Base-by-base conservation (phyloP, 2,797 vertebrate genomes). In the Otolemur crassicaudatus region DNA sequence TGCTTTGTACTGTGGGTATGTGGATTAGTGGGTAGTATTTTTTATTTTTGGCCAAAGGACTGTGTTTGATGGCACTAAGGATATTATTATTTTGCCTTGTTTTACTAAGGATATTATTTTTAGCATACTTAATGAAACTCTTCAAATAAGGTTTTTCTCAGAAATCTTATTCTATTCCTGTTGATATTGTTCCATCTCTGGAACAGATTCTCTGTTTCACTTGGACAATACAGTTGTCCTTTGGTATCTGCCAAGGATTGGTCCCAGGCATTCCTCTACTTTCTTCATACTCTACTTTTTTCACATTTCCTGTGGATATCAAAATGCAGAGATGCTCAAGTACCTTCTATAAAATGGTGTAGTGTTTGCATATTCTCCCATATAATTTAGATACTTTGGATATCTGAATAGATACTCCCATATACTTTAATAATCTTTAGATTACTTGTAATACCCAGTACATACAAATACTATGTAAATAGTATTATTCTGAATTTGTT, bases 141-240 rank as follows among this genome's bases (percentile, higher is more conserved):
- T 80, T 2, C 49, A 87, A 93, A 81, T 63, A 83, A 7, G 67
- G 5, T 67, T 53, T 85, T 25, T 90, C 34, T 77, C 29, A 82
- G 56, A 77, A 91, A 87, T 89, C 72, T 60, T 83, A 29, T 81
- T 87, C 12, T 81, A 6, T 72, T 94, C n/a, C 56, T 94, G 3
- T 83, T 95, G 20, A 43, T 85, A 9, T 37, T 92, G 27, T 17
- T 77, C 22, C 81, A 2, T 93, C n/a, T 16, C 10, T 67, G 43
- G 56, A 14, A 58, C 23, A 76, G 19, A 56, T 67, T 16, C 46
- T 58, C 25, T 77, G 2, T 67, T 73, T 65, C n/a, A 73, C 37
- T 53, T 85, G 75, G 27, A 27, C 65, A 85, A 19, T 61, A 73
- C 56, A 58, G 7, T 61, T 61, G 60, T 61, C 25, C 20, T 23